Percentiles rank a stretch among this genome's conserved stretches.
Evolutionary conservation across 2,113 vertebrate species (phyloP).

Genomic region (Spheniscus mendiculus): DNA sequence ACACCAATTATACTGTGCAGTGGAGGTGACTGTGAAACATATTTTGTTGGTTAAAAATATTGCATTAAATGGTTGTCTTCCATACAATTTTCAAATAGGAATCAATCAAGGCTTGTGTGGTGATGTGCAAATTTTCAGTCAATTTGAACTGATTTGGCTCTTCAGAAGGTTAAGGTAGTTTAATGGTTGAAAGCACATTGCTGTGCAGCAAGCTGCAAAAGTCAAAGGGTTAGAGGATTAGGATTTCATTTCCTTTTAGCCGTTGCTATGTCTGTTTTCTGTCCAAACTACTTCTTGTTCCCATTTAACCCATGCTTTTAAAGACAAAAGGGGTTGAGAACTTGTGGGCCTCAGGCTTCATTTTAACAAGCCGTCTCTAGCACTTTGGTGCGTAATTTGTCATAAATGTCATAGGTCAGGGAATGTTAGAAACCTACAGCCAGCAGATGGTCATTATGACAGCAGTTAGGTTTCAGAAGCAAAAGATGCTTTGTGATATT

Average conservation of each 20-base stretch:
- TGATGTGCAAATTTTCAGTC: conserved; percentile 77
- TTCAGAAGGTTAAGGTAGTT: conserved; percentile 78
- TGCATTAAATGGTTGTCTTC: conserved; percentile 44
- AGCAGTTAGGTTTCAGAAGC: conserved; percentile 73
- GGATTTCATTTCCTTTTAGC: conserved; percentile 83
- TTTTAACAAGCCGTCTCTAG: conserved; percentile 88
- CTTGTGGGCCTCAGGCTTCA: conserved; percentile 71
- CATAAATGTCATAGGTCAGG: conserved; percentile 88
- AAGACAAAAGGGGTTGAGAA: conserved; percentile 78
- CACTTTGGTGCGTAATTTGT: conserved; percentile 88
- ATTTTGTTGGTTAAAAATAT: conserved; percentile 71
- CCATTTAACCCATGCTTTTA: conserved; percentile 80
- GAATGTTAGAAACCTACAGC: conserved; percentile 78
- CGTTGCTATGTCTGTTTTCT: conserved; percentile 80
- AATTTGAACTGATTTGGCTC: conserved; percentile 74
- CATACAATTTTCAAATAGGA: conserved; percentile 66
- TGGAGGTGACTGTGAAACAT: conserved; percentile 40
- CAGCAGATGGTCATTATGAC: conserved; percentile 86
- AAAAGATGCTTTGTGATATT: conserved; percentile 67
- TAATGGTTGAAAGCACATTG: conserved; percentile 79
- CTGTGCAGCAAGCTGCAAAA: conserved; percentile 73
- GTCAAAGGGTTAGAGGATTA: conserved; percentile 78
- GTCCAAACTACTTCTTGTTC: conserved; percentile 80
- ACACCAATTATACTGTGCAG: conserved; percentile 15
- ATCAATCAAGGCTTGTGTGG: conserved; percentile 69